Evolutionary conservation across 2,113 vertebrate species (phyloP).

Genomic region (Ornithorhynchus anatinus): DNA sequence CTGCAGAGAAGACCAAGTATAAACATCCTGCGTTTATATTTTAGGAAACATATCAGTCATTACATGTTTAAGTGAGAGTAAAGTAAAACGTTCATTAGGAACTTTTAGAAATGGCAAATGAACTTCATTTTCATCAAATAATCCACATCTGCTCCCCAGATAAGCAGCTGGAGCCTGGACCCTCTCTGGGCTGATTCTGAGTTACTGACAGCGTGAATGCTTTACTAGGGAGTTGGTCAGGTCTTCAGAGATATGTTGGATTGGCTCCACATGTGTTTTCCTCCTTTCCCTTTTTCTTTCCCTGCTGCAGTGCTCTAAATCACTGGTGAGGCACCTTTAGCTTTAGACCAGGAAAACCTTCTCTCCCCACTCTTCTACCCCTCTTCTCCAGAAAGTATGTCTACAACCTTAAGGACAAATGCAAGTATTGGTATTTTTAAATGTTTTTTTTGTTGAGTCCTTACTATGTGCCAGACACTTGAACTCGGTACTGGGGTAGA

Average conservation of each 20-base stretch:
- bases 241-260: constrained; percentile 12
- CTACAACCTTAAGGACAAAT: background rate
- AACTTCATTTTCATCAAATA: constrained; percentile 7
- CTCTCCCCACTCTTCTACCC: background rate
- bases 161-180: background rate
- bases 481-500: no score
- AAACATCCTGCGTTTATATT: background rate
- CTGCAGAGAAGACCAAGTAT: no score
- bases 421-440: constrained; percentile 8
- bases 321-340: background rate
- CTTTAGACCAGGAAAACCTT: background rate
- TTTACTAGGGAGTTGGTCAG: constrained; percentile 1
- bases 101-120: background rate
- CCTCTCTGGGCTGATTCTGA: background rate
- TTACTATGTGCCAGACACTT: background rate
- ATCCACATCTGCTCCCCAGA: background rate
- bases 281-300: background rate
- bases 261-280: background rate
- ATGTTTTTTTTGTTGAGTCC: no score
- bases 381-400: background rate
- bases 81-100: background rate
- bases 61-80: background rate
- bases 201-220: constrained; percentile 3
- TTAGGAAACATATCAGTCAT: background rate
- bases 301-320: background rate